phyloP scores from a whole-genome alignment of 2,113 vertebrate genomes.

The Rhinoptilus africanus region DNA sequence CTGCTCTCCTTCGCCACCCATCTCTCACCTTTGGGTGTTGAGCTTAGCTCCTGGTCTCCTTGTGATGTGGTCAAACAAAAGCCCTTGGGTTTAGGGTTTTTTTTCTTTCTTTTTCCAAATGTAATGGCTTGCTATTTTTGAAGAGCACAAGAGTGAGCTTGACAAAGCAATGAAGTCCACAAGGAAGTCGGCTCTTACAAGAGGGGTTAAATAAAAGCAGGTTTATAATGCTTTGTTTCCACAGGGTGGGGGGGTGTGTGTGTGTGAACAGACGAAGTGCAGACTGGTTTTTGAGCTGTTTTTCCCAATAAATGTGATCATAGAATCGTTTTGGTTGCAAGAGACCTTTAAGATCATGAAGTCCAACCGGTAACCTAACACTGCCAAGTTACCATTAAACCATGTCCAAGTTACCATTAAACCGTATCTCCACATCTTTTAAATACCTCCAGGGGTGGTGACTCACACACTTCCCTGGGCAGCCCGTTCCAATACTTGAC shows the following conservation, averaged over 20 bases:
- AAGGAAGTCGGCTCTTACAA: accelerated
- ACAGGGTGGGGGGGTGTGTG: accelerated
- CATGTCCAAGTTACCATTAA: too few relatives aligned
- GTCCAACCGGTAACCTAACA: too few relatives aligned
- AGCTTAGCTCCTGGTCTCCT: accelerated
- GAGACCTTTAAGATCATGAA: not conserved
- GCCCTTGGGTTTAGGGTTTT: accelerated
- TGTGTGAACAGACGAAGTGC: too few relatives aligned
- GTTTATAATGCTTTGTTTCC: not conserved
- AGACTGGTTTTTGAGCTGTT: accelerated
- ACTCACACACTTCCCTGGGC: too few relatives aligned
- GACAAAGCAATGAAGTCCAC: accelerated
- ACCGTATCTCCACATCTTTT: too few relatives aligned
- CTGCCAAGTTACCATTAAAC: too few relatives aligned
- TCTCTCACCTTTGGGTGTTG: not conserved
- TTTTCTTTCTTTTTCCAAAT: not conserved
- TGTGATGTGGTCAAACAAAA: not conserved
- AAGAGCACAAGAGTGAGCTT: not conserved
- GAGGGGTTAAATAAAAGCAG: too few relatives aligned
- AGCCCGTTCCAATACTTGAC: too few relatives aligned
- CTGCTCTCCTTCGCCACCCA: accelerated
- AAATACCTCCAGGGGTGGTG: too few relatives aligned
- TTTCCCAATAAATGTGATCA: not conserved
- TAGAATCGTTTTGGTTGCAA: not conserved
- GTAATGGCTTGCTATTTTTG: not conserved